These are phyloP conservation scores for Limosa lapponica DNA, from an alignment of 2,797 vertebrate species.

Conservation along the genomic window DNA sequence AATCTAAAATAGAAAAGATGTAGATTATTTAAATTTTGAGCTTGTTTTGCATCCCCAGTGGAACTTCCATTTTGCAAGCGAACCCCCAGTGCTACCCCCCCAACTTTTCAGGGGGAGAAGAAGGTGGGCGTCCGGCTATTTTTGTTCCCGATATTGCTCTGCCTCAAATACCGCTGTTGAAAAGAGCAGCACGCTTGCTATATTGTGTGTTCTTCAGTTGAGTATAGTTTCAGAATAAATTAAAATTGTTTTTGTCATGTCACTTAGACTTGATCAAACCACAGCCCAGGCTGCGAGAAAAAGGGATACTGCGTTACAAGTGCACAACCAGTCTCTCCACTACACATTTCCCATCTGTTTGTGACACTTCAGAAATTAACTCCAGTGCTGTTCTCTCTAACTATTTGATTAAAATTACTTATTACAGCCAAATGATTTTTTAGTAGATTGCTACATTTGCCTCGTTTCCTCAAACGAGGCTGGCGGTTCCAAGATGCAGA, in stretches of 20 bases:
- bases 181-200: background rate
- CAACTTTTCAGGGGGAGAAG: background rate
- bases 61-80: constrained; percentile 24
- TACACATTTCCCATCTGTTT: constrained; percentile 41
- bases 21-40: constrained; percentile 71
- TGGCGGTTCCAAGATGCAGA: constrained; percentile 17
- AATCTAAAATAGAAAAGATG: constrained; percentile 57
- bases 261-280: constrained; percentile 51
- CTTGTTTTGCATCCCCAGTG: constrained; percentile 62
- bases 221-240: constrained; percentile 51
- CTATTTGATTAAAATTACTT: constrained; percentile 68
- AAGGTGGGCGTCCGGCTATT: background rate
- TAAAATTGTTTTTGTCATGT: constrained; percentile 54
- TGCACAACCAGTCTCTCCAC: background rate
- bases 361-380: constrained; percentile 28
- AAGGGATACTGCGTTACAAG: background rate
- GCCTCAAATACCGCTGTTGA: background rate
- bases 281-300: background rate
- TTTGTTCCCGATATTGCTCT: background rate
- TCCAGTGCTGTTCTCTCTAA: constrained; percentile 37
- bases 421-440: constrained; percentile 50
- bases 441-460: constrained; percentile 54
- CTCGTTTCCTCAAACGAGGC: constrained; percentile 40
- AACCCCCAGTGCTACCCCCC: background rate
- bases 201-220: background rate